Conservation (phyloP, 2,888 invertebrate genomes). For the Pteria penguin region DNA sequence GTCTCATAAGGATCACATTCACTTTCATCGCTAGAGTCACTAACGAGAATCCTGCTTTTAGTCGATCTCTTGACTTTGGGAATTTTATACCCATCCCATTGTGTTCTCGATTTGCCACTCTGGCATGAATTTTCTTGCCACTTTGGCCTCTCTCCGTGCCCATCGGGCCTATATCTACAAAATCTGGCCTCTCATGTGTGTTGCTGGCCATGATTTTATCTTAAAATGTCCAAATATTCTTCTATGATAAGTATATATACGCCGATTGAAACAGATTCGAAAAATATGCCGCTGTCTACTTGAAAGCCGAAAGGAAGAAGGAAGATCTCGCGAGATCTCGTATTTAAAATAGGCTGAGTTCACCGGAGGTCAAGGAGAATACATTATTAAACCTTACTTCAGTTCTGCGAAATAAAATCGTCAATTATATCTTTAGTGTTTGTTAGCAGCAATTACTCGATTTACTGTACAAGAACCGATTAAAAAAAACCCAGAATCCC, state of each 20-base stretch:
- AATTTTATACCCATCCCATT: neutral
- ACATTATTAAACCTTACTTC: conserved; percentile 1
- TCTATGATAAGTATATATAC: no score
- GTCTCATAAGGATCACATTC: neutral
- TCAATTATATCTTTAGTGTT: no score
- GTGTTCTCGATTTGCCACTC: neutral
- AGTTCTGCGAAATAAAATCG: no score
- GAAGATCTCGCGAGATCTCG: conserved; percentile 6
- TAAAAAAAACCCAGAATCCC: no score
- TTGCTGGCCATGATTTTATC: neutral
- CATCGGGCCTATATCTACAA: neutral
- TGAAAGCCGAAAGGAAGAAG: no score
- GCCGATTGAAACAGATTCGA: no score
- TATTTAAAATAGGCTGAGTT: neutral
- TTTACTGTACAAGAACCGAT: no score
- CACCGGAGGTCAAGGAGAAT: neutral
- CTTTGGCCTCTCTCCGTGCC: neutral
- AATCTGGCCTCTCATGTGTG: neutral
- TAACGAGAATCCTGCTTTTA: neutral
- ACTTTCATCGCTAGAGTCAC: neutral
- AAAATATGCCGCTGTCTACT: no score
- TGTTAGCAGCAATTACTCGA: no score
- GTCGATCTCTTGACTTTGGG: neutral
- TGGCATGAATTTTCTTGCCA: no score
- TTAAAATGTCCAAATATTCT: no score